Evolutionary conservation across 2,888 invertebrate species (phyloP), one percentile per base, ranked within the genome.

Genomic region (Heliconius aoede): DNA sequence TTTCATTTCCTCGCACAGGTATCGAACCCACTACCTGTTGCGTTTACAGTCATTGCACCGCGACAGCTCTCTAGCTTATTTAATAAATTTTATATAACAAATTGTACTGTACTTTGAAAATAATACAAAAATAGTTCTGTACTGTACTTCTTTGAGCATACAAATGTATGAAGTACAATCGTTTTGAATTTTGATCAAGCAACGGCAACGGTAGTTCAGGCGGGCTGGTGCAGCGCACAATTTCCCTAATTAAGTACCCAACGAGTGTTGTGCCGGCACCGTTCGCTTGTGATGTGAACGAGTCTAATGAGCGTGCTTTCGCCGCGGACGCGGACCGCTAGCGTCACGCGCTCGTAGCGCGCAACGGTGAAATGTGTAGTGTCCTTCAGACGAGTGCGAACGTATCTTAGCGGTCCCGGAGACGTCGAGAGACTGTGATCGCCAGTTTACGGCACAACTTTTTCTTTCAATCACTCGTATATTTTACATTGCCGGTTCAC

Each of bases 231-330:
- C 88, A 89, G 85, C 84, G 83, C 85, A 85, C 89, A 88, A 90
- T 92, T 91, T 91, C 88, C 86, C 90, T 92, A 92, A 92, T 92
- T 91, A 91, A 89, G 89, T 87, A 89, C 84, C 84, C 88, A 85
- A 81, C 82, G 86, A 84, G 86, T 87, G 86, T 86, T 84, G 84
- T 83, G 85, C 80, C 77, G 78, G 72, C 72, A 60, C 79, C 81
- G 81, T 82, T 84, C 84, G 85, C 87, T 89, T 86, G 86, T 84
- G 84, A 87, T 87, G 86, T 85, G 85, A 85, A 79, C 83, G 78
- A 82, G 73, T 82, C 83, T 86, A 86, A 86, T 85, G 85, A 86
- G 84, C 80, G 81, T 83, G 84, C 85, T 86, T 86, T 85, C 84
- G 80, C 82, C 78, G 79, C 74, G 72, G 32, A 9, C 36, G 2